phyloP scores from a whole-genome alignment of 2,113 vertebrate species.

The Corythoichthys intestinalis region DNA sequence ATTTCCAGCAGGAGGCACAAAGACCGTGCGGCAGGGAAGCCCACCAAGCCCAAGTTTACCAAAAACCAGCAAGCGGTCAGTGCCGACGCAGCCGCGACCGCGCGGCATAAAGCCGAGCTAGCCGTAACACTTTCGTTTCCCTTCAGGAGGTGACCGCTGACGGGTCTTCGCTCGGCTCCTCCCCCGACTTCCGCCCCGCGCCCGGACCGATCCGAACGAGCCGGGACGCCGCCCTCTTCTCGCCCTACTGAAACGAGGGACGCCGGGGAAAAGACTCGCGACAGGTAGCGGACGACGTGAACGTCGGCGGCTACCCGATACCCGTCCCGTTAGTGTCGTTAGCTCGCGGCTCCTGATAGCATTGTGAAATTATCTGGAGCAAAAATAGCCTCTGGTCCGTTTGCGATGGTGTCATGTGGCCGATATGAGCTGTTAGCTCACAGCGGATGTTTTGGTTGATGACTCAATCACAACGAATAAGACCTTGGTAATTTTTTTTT shows the following conservation, averaged over 20 bases:
- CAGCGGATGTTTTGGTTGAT: too few relatives aligned
- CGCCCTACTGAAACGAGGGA: conserved; percentile 76
- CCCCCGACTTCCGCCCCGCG: conserved; percentile 83
- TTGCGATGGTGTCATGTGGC: too few relatives aligned
- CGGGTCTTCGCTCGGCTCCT: conserved; percentile 77
- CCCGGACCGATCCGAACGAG: conserved; percentile 86
- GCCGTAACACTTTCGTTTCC: conserved; percentile 41
- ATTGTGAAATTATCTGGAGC: too few relatives aligned
- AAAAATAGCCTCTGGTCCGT: too few relatives aligned
- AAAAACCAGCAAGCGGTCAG: neutral
- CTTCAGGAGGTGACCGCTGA: conserved; percentile 87
- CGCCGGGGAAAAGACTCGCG: neutral
- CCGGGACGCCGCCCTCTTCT: conserved; percentile 85
- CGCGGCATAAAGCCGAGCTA: conserved; percentile 67
- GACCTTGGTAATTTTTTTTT: too few relatives aligned
- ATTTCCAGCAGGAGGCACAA: conserved; percentile 98
- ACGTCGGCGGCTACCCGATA: neutral
- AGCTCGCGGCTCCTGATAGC: too few relatives aligned
- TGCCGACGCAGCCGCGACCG: conserved; percentile 73
- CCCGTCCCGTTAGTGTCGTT: neutral
- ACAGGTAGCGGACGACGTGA: neutral
- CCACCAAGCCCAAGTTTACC: conserved; percentile 89
- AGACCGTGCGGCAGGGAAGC: conserved; percentile 94
- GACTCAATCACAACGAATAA: too few relatives aligned
- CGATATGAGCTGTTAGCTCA: too few relatives aligned